phyloP scores from a whole-genome alignment of 2,888 invertebrate genomes.

The Dasypolia templi region DNA sequence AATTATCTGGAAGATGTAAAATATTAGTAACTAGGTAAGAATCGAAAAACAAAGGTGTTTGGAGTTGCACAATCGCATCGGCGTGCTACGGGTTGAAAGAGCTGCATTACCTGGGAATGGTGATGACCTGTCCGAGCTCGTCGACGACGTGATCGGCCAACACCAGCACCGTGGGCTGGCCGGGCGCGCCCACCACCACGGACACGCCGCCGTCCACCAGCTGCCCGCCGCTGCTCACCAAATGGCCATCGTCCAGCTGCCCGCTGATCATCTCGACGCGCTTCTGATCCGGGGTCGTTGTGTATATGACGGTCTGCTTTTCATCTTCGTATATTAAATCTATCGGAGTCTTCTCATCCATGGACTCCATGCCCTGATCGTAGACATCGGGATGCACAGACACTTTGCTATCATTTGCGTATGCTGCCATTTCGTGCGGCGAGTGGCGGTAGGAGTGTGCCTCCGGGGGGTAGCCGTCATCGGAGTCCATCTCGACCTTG shows the following conservation, averaged over 20 bases:
- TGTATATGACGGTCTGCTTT: conserved; percentile 96
- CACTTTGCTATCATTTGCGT: conserved; percentile 90
- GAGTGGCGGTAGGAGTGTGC: conserved; percentile 91
- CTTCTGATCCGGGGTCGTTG: conserved; percentile 94
- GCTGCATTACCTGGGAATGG: conserved; percentile 91
- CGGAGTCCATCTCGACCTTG: conserved; percentile 92
- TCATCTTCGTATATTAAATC: conserved; percentile 96
- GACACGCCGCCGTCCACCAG: conserved; percentile 89
- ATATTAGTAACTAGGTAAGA: conserved; percentile 14
- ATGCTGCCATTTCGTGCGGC: conserved; percentile 88
- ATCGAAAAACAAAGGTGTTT: conserved; percentile 16
- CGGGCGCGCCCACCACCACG: conserved; percentile 88
- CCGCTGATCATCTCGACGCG: conserved; percentile 95
- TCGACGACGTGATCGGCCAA: conserved; percentile 93
- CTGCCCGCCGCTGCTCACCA: conserved; percentile 87
- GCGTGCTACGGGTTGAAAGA: conserved; percentile 12
- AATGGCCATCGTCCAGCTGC: conserved; percentile 91
- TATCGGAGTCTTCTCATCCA: conserved; percentile 93
- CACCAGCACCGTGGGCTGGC: conserved; percentile 92
- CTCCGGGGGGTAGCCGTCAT: conserved; percentile 91
- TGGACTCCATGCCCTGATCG: conserved; percentile 88
- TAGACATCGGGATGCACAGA: conserved; percentile 89
- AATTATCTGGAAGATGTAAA: conserved; percentile 29
- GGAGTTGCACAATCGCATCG: neutral
- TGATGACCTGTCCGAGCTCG: conserved; percentile 92